Base-by-base conservation (phyloP, 2,113 vertebrate genomes). In the Sphyrna mokarran region DNA sequence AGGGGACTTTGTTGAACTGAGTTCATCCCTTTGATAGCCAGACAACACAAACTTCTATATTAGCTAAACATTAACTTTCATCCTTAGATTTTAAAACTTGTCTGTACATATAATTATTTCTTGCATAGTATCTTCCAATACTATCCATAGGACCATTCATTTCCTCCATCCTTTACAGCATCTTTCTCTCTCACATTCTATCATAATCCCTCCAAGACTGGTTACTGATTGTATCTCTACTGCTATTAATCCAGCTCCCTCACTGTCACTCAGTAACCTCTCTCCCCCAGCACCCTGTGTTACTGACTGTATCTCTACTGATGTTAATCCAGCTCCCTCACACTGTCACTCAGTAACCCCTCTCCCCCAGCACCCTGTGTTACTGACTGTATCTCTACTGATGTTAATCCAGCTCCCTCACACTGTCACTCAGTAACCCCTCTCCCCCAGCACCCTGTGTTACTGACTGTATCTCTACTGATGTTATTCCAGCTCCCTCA, bases 401-500 rank as follows among this genome's bases (percentile, higher is more conserved):
- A 68, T 83, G 37, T 83, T 83, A 83, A 83, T 43, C 80, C 37
- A 83, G 78, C n/a, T 80, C 78, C 78, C 78, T 80, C 78, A 80
- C 78, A 37, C 78, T 72, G 70, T 72, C 70, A 26, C 70, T 72
- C 70, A 72, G 70, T 72, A 72, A 72, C 70, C 23, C 70, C 70
- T 68, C 70, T 68, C 66, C 66, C 66, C 16, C 72, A 76, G 72
- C 29, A 33, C 72, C 72, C 72, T 33, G 9, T 83, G 80, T 43
- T 83, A 83, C 80, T 43, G 37, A 40, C 37, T 83, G 80, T 40
- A 43, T 83, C 80, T 83, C 72, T 33, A 11, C 10, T 76, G 37
- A 83, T 83, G n/a, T 83, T 83, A 83, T 43, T 83, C 80, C 37
- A 83, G 37, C 8, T 80, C 78, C 78, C 78, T 40, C 14, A 8